Conservation (phyloP, 2,113 vertebrate genomes). For the Stegastes partitus region DNA sequence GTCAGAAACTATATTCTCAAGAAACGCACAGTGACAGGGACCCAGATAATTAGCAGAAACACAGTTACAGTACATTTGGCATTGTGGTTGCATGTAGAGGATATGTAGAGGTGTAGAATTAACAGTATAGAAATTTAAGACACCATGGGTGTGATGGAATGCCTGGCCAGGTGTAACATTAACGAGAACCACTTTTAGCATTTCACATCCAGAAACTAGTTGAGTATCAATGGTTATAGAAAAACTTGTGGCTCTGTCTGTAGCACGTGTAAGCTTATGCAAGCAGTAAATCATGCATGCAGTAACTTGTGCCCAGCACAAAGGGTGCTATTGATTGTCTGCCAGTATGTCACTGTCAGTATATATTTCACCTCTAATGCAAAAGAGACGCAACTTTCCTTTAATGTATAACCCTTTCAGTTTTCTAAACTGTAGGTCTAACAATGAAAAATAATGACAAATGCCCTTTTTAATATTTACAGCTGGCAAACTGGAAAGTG, state of each 20-base stretch:
- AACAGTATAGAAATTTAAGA: background rate
- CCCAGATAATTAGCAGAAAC: background rate
- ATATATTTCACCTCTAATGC: slow-evolving; percentile 17
- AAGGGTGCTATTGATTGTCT: slow-evolving; percentile 16
- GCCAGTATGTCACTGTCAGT: slow-evolving; percentile 16
- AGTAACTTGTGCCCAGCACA: background rate
- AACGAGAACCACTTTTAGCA: background rate
- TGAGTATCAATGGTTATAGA: background rate
- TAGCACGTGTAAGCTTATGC: background rate
- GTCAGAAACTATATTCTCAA: slow-evolving; percentile 3
- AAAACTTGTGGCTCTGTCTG: slow-evolving; percentile 9
- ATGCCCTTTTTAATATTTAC: no score
- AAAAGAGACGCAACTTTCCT: background rate
- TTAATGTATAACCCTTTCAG: background rate
- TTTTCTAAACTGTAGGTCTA: background rate
- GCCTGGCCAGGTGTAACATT: background rate
- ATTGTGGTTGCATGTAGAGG: slow-evolving; percentile 11
- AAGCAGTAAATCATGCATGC: slow-evolving; percentile 6
- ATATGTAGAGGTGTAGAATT: background rate
- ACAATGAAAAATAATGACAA: no score
- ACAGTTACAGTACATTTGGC: background rate
- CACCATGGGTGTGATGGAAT: background rate
- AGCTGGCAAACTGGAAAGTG: background rate
- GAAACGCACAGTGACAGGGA: background rate
- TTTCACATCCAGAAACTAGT: background rate